Conservation (phyloP, 2,113 vertebrate genomes). For the Caloenas nicobarica region DNA sequence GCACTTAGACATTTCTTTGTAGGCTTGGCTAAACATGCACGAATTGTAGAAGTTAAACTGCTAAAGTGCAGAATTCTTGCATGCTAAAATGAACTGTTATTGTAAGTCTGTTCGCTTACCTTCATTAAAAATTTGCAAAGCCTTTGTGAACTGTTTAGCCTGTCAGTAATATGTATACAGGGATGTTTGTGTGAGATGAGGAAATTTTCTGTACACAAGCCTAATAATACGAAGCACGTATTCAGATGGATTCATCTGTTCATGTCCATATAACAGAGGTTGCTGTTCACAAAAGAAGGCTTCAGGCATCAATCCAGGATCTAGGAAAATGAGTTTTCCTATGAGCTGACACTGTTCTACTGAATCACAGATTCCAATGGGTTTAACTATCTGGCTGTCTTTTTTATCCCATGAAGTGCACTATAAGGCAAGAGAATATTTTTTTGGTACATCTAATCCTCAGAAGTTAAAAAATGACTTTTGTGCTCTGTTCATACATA, state of each 20-base stretch:
- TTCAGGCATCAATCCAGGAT: not conserved
- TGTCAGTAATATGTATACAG: not conserved
- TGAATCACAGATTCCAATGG: not conserved
- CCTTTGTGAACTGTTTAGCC: conserved; percentile 26
- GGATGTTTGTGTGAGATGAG: not conserved
- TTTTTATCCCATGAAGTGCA: not conserved
- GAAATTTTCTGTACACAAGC: not conserved
- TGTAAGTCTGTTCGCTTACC: conserved; percentile 17
- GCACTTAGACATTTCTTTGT: not conserved
- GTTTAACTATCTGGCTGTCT: not conserved
- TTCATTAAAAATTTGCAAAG: conserved; percentile 67
- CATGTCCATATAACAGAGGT: not conserved
- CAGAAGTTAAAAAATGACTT: conserved; percentile 18
- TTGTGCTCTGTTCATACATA: not conserved
- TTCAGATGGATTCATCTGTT: not conserved
- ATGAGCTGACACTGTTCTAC: not conserved
- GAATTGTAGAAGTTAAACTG: not conserved
- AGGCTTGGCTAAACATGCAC: not conserved
- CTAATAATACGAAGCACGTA: not conserved
- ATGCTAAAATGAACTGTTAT: conserved; percentile 1
- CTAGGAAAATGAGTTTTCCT: not conserved
- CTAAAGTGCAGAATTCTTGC: conserved; percentile 34
- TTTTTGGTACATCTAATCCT: not conserved
- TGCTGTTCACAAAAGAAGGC: not conserved
- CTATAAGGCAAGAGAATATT: not conserved